Percentiles rank a stretch among this genome's conserved stretches.
Evolutionary conservation across 2,888 invertebrate genomes (phyloP).

Genomic region (Caenorhabditis sp.): DNA sequence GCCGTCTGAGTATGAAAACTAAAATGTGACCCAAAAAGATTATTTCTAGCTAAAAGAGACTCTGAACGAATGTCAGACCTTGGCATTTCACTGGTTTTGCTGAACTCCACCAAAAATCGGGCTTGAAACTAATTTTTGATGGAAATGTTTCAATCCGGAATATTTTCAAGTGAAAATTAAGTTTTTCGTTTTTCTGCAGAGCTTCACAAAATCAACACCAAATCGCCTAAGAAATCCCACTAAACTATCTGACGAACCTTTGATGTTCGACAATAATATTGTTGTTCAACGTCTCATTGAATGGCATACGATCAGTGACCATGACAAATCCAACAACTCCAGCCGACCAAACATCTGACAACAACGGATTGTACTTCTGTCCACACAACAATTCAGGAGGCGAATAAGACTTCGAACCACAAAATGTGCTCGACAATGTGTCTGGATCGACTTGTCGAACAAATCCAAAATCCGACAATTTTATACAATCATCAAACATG

Average conservation of each 20-base stretch:
- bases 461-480: constrained; percentile 74
- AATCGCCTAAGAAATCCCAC: too few relatives aligned
- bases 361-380: constrained; percentile 72
- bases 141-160: too few relatives aligned
- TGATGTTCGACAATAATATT: constrained; percentile 57
- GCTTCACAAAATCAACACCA: too few relatives aligned
- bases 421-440: constrained; percentile 71
- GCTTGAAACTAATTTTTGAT: too few relatives aligned
- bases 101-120: too few relatives aligned
- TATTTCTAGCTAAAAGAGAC: too few relatives aligned
- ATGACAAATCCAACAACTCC: constrained; percentile 74
- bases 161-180: too few relatives aligned
- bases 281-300: constrained; percentile 72
- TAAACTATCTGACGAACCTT: constrained; percentile 22
- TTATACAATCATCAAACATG: constrained; percentile 71
- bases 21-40: too few relatives aligned
- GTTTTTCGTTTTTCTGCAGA: not conserved
- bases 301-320: constrained; percentile 73
- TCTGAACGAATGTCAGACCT: too few relatives aligned
- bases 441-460: constrained; percentile 55
- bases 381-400: constrained; percentile 72
- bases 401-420: constrained; percentile 74
- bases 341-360: constrained; percentile 73
- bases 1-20: too few relatives aligned
- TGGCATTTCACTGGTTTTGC: too few relatives aligned